Percentiles rank a stretch among this genome's conserved stretches.
phyloP scores from a whole-genome alignment of 2,888 invertebrate species.

The Andrena bicolor region DNA sequence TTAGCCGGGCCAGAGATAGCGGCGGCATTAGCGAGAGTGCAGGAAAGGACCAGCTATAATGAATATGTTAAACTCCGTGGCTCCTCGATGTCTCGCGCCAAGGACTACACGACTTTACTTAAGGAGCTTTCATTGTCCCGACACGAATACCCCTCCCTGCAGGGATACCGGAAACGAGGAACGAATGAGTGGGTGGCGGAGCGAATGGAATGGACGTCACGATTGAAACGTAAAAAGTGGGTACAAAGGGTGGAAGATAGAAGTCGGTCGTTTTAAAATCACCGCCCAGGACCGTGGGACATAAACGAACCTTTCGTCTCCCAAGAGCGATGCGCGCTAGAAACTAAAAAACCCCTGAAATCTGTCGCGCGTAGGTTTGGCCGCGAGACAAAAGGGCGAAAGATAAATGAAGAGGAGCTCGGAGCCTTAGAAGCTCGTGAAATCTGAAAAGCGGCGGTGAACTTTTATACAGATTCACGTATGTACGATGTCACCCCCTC shows the following conservation, averaged over 20 bases:
- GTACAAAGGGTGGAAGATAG: background rate
- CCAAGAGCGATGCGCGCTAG: too few species aligned
- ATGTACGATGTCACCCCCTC: background rate
- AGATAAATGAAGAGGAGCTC: too few species aligned
- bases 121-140: constrained; percentile 31
- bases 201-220: background rate
- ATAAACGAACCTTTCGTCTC: too few species aligned
- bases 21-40: constrained; percentile 29
- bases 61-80: constrained; percentile 51
- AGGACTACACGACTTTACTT: constrained; percentile 16
- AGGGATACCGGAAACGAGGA: background rate
- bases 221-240: constrained; percentile 6
- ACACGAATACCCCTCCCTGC: background rate
- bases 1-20: constrained; percentile 26
- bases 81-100: constrained; percentile 19
- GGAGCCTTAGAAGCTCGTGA: too few species aligned
- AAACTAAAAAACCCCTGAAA: too few species aligned
- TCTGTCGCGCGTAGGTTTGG: too few species aligned
- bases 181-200: background rate
- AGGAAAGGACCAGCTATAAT: constrained; percentile 25
- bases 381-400: too few species aligned
- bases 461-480: background rate
- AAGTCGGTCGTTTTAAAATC: background rate
- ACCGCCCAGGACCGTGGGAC: background rate
- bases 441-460: too few species aligned